Base-by-base conservation (phyloP, 2,797 vertebrate species). In the Remorina albescens region DNA sequence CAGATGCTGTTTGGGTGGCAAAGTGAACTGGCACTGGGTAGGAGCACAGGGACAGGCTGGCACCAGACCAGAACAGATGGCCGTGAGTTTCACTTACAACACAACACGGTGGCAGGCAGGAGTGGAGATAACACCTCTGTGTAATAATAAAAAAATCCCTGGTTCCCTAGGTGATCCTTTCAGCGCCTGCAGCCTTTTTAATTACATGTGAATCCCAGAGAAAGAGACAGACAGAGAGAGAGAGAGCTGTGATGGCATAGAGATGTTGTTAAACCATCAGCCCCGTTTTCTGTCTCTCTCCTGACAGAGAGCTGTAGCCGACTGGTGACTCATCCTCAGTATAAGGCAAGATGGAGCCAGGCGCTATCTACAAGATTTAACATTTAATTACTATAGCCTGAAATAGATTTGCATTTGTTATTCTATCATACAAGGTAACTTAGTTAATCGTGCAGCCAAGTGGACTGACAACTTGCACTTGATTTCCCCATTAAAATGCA, bases 241-340 rank as follows among this genome's bases (percentile, higher is more conserved):
- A 49, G 58, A 30, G 67, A 72, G 80, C 60, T 53, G 67, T 74
- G 72, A 68, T 6, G 37, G 67, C 66, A 82, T 68, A 42, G 73
- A 85, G 80, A 83, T 82, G 82, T 77, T 82, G 75, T 67, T 80
- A 72, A 80, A 84, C 54, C 82, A 56, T 78, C 74, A 79, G 49
- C 46, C 53, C 34, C 21, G 71, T 62, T 69, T 57, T 71, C 62
- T 28, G n/a, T 79, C 46, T 46, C 44, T 37, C 34, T 15, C 54
- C 49, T 4, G 6, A 53, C 67, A 25, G 57, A 78, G 25, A 61
- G 67, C 77, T 73, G 67, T 55, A 60, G 64, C 68, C 36, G 53
- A 42, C 49, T 56, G 71, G 74, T 90, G 88, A 91, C 82, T 90
- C 91, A 90, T 89, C 83, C 64, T 80, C 75, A 65, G 56, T 80